These are phyloP conservation scores for Drosophila nannoptera DNA, from an alignment of 1,140 invertebrate species.

Conservation along the genomic window DNA sequence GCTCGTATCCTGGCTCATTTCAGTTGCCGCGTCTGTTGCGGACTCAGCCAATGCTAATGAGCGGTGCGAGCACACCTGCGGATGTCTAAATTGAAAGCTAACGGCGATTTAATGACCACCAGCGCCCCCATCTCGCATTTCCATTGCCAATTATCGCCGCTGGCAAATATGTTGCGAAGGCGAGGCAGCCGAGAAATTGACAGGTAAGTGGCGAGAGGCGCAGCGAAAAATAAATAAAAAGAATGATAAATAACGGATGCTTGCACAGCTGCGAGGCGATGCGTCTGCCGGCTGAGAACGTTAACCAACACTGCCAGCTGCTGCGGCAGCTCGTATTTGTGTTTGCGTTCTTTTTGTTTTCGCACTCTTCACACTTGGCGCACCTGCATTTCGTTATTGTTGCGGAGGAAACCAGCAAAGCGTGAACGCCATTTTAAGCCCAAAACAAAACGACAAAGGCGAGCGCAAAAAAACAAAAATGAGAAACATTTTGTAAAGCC, in stretches of 20 bases:
- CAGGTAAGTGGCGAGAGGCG: constrained; percentile 14
- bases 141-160: constrained; percentile 20
- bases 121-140: constrained; percentile 17
- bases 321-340: background rate
- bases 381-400: constrained; percentile 15
- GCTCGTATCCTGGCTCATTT: background rate
- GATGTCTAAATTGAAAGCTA: constrained; percentile 64
- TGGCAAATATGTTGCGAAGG: constrained; percentile 21
- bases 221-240: background rate
- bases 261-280: background rate
- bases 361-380: constrained; percentile 22
- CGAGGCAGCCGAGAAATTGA: constrained; percentile 14
- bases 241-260: background rate
- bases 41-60: constrained; percentile 62
- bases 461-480: constrained; percentile 25
- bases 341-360: constrained; percentile 7
- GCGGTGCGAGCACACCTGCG: constrained; percentile 43
- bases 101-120: constrained; percentile 51
- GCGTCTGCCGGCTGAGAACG: constrained; percentile 13
- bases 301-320: constrained; percentile 21
- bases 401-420: constrained; percentile 28
- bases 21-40: constrained; percentile 18
- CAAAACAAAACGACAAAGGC: constrained; percentile 30
- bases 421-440: constrained; percentile 36
- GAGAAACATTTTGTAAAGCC: constrained; percentile 32